phyloP scores from a whole-genome alignment of 2,888 invertebrate species.

The Andrena minutula region DNA sequence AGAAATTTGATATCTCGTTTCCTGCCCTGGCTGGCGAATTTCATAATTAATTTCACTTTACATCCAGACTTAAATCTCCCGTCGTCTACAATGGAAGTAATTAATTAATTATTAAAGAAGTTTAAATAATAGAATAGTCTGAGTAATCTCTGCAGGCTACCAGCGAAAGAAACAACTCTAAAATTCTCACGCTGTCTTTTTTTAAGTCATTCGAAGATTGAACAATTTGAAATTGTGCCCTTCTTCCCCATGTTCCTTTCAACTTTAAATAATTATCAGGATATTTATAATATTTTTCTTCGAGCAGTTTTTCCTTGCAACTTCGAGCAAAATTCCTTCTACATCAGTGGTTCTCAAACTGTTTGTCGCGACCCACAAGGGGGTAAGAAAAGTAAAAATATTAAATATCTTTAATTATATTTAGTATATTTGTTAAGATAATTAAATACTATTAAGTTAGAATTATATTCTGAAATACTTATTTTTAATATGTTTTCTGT shows the following conservation, averaged over 20 bases:
- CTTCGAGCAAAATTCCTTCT: neutral
- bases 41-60: slow-evolving; percentile 59
- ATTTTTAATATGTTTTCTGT: too few relatives aligned
- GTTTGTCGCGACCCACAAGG: too few relatives aligned
- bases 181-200: slow-evolving; percentile 12
- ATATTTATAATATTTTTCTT: neutral
- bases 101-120: slow-evolving; percentile 65
- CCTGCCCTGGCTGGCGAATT: slow-evolving; percentile 33
- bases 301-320: too few relatives aligned
- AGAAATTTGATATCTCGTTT: slow-evolving; percentile 28
- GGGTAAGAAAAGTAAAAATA: too few relatives aligned
- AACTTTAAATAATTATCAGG: slow-evolving; percentile 28
- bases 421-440: too few relatives aligned
- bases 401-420: too few relatives aligned
- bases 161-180: slow-evolving; percentile 17
- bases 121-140: slow-evolving; percentile 13
- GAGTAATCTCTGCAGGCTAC: slow-evolving; percentile 35
- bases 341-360: neutral
- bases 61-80: slow-evolving; percentile 42
- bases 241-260: neutral
- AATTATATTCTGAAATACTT: too few relatives aligned
- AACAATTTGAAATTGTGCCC: slow-evolving; percentile 45
- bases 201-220: slow-evolving; percentile 40
- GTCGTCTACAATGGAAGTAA: slow-evolving; percentile 40
- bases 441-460: too few relatives aligned